Percentiles rank a stretch among this genome's conserved stretches.
Conservation (phyloP, 2,888 invertebrate genomes). For the Diabrotica balteata region DNA sequence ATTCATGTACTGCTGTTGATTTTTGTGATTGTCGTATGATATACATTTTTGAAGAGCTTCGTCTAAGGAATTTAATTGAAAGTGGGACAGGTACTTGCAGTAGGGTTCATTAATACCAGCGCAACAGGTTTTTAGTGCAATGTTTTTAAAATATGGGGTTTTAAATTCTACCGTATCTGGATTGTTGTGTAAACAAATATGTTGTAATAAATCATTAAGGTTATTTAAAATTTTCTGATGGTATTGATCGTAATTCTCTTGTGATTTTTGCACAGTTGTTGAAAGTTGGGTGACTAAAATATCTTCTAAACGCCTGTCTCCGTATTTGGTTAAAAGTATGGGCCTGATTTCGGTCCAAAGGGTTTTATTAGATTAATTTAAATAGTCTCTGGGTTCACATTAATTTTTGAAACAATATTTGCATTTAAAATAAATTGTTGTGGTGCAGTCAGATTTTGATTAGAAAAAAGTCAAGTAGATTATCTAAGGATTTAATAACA, state of each 20-base stretch:
- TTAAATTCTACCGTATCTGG: too few relatives aligned
- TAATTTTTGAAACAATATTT: slow-evolving; percentile 10
- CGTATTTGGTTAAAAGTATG: neutral
- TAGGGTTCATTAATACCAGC: too few relatives aligned
- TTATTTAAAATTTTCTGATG: too few relatives aligned
- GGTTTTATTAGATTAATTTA: slow-evolving; percentile 10
- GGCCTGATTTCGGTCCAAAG: slow-evolving; percentile 7
- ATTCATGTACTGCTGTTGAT: too few relatives aligned
- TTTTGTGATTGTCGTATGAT: too few relatives aligned
- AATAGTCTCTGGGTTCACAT: slow-evolving; percentile 9
- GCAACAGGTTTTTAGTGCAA: too few relatives aligned
- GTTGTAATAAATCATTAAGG: too few relatives aligned
- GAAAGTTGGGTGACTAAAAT: neutral
- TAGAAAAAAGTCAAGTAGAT: neutral
- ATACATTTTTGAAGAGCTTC: too few relatives aligned
- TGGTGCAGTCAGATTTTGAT: slow-evolving; percentile 2
- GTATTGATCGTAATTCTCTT: neutral
- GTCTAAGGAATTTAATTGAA: too few relatives aligned
- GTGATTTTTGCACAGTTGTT: neutral
- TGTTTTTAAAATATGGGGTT: too few relatives aligned
- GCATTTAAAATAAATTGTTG: slow-evolving; percentile 16
- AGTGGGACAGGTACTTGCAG: too few relatives aligned
- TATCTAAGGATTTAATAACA: slow-evolving; percentile 8
- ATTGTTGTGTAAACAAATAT: too few relatives aligned
- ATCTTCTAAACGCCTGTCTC: neutral